Base-by-base conservation (phyloP, 1,140 invertebrate genomes). In the Listronotus oregonensis region DNA sequence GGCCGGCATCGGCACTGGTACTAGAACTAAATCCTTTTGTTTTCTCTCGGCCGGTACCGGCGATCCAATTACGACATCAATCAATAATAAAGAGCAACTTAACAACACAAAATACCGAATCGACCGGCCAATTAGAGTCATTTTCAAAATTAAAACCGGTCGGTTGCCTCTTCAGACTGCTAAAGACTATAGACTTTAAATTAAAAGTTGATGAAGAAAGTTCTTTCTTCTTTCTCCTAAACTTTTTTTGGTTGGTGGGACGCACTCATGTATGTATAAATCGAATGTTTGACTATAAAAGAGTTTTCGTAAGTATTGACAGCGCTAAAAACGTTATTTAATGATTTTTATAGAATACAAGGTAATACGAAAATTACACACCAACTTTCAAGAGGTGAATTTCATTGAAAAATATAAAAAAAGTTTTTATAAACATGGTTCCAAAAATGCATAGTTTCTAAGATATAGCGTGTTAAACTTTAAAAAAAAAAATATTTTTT, bases 241-340 rank as follows among this genome's bases (percentile, higher is more conserved):
- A 17, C 51, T 39, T 54, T 54, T 54, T 51, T 54, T 54, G 6
- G 31, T 34, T 54, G 51, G 51, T 54, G 51, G 51, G 51, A 39
- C 49, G 27, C 31, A 39, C 51, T 9, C 32, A n/a, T n/a, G n/a
- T n/a, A 34, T 34, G 51, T 7, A 39, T n/a, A 39, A 54, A 54
- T 34, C 34, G 27, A n/a, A 54, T 51, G n/a, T n/a, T n/a, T n/a
- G n/a, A n/a, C n/a, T n/a, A n/a, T n/a, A n/a, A n/a, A n/a, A n/a
- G n/a, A n/a, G n/a, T n/a, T n/a, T n/a, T n/a, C n/a, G n/a, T n/a
- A n/a, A n/a, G n/a, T n/a, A n/a, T n/a, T n/a, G n/a, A n/a, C n/a
- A n/a, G n/a, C n/a, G n/a, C n/a, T n/a, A n/a, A n/a, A n/a, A n/a
- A n/a, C n/a, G n/a, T n/a, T n/a, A n/a, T n/a, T n/a, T n/a, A n/a